Percentiles rank a stretch among this genome's conserved stretches.
Conservation (phyloP, 2,888 invertebrate species). For the Agrenia bidenticulata region DNA sequence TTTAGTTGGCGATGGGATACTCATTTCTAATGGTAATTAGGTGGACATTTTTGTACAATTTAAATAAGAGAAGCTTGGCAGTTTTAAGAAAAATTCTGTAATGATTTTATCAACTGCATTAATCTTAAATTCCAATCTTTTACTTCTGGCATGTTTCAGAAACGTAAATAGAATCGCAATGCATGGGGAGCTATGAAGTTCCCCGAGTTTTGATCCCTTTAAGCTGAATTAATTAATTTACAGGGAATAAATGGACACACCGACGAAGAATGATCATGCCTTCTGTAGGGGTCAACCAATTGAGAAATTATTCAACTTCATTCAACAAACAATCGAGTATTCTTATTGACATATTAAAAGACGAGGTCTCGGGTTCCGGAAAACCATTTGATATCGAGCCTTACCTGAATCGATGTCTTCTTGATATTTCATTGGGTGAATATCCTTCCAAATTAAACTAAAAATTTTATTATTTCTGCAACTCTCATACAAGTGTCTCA, state of each 20-base stretch:
- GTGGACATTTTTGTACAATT: too few species aligned
- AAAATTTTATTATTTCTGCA: background rate
- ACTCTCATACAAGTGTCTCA: background rate
- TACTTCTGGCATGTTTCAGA: too few species aligned
- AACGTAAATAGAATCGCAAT: too few species aligned
- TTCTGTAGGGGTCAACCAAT: background rate
- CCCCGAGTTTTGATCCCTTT: too few species aligned
- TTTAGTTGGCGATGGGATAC: constrained; percentile 1
- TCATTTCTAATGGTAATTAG: background rate
- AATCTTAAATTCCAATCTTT: too few species aligned
- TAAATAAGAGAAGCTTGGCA: too few species aligned
- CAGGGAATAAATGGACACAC: background rate
- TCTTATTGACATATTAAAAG: background rate
- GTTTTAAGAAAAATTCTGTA: too few species aligned
- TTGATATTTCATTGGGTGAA: background rate
- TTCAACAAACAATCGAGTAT: background rate
- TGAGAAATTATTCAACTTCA: background rate
- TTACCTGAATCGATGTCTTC: background rate
- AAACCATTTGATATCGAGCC: background rate
- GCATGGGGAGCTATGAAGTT: too few species aligned
- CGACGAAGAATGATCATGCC: background rate
- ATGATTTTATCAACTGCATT: too few species aligned
- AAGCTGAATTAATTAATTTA: background rate
- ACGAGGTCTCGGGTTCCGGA: background rate
- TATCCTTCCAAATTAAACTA: too few species aligned